phyloP scores from a whole-genome alignment of 2,888 invertebrate genomes.

The Agrilus biguttatus region DNA sequence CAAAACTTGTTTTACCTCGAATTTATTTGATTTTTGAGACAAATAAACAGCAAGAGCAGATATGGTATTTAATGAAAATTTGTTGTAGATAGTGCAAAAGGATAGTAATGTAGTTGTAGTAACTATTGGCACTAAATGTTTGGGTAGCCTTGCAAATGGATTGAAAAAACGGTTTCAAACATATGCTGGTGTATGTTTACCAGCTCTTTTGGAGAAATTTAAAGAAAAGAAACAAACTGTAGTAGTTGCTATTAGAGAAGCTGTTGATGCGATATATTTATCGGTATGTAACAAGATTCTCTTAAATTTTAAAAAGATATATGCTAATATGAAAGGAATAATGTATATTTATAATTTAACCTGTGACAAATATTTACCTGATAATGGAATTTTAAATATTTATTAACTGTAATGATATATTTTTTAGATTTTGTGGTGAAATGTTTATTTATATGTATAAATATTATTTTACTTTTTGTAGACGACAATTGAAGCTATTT shows the following conservation, averaged over 20 bases:
- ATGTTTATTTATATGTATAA: not conserved
- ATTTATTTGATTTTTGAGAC: slow-evolving; percentile 1
- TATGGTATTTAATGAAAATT: slow-evolving; percentile 2
- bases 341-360: not conserved
- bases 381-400: too few species aligned
- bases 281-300: slow-evolving; percentile 40
- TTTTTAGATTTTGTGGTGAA: too few species aligned
- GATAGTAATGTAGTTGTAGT: slow-evolving; percentile 93
- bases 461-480: slow-evolving; percentile 28
- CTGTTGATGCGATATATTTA: slow-evolving; percentile 76
- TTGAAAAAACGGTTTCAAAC: slow-evolving; percentile 76
- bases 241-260: slow-evolving; percentile 72
- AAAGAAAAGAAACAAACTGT: slow-evolving; percentile 93
- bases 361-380: too few species aligned
- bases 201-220: slow-evolving; percentile 83
- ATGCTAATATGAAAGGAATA: too few species aligned
- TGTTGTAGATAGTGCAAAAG: slow-evolving; percentile 67
- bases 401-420: too few species aligned
- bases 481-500: slow-evolving; percentile 68
- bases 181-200: slow-evolving; percentile 64
- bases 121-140: slow-evolving; percentile 68
- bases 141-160: slow-evolving; percentile 71
- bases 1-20: not conserved
- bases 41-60: not conserved
- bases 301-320: not conserved